Conservation (phyloP, 2,888 invertebrate genomes). For the Drosophila heteroneura region DNA sequence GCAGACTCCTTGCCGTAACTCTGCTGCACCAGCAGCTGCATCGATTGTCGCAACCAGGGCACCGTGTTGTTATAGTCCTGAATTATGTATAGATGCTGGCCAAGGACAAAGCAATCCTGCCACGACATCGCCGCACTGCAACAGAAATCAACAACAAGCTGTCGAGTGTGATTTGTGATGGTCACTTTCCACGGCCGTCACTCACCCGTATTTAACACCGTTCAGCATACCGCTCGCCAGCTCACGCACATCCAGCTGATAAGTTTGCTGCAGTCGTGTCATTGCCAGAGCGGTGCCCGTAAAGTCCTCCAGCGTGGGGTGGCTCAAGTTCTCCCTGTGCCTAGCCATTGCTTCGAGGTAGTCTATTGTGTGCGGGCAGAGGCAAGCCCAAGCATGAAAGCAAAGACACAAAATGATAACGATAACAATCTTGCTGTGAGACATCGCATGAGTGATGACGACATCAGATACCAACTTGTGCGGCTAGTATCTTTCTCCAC, state of each 20-base stretch:
- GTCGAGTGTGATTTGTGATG: constrained; percentile 44
- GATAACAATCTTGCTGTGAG: constrained; percentile 7
- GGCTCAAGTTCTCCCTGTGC: constrained; percentile 90
- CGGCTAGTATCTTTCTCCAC: constrained; percentile 89
- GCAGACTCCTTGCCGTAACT: constrained; percentile 59
- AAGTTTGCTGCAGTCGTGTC: constrained; percentile 97
- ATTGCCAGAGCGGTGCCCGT: constrained; percentile 97
- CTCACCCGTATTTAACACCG: constrained; percentile 92
- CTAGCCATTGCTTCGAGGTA: constrained; percentile 91
- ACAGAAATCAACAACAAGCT: constrained; percentile 10
- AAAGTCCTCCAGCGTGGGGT: constrained; percentile 96
- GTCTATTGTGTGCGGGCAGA: constrained; percentile 84
- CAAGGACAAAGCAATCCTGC: constrained; percentile 98
- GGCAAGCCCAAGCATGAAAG: not conserved
- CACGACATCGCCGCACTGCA: constrained; percentile 89
- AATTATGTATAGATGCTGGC: constrained; percentile 93
- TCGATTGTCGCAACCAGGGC: constrained; percentile 97
- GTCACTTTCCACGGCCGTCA: constrained; percentile 28
- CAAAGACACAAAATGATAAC: constrained; percentile 13
- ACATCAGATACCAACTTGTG: constrained; percentile 78
- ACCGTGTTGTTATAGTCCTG: constrained; percentile 96
- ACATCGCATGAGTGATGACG: constrained; percentile 28
- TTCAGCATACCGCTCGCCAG: constrained; percentile 94
- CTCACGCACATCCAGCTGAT: constrained; percentile 93
- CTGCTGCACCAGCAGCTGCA: constrained; percentile 89